Base-by-base conservation (phyloP, 2,888 invertebrate species). In the Rhamnusium bicolor region DNA sequence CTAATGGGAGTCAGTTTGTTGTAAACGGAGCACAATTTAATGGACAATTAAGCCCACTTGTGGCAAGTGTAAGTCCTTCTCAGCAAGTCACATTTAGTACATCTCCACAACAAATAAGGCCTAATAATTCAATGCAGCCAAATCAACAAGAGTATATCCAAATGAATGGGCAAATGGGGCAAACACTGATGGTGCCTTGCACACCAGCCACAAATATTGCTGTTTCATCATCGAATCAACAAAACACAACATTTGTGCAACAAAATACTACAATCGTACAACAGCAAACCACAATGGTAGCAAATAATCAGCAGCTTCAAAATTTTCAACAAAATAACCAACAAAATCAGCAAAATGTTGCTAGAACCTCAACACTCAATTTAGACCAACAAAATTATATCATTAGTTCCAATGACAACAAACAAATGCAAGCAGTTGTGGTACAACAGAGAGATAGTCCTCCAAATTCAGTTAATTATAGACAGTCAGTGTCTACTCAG, bases 181-280 rank as follows among this genome's bases (percentile, higher is more conserved):
- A 93, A 84, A 92, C 93, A 0, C 83, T 94, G 71, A 93, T 94
- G 92, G 93, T 94, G 10, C 94, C 94, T 1, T 89, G 93, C 63
- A 91, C 92, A 0, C 91, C 91, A 0, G 88, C 88, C 56, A 92
- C 92, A 81, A 92, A 91, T 71, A 90, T 90, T 0, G 79, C 81
- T 14, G 90, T 91, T 0, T 86, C 90, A 18, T 89, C 91, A 0
- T 88, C 90, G 12, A 91, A 90, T 84, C 90, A 93, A 72, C 91
- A 91, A 69, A 91, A 87, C 80, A 92, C 93, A 0, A 95, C 95
- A 0, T 95, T 93, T 82, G 94, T 95, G 1, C 95, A 95, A 80
- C 95, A 95, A 81, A 96, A 95, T 84, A 95, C 95, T 0, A 95
- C 95, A 0, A 95, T 96, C 81, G 94, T 95, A 1, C 94, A 94